Conservation (phyloP, 2,113 vertebrate species). For the Xenotilapia leptura region DNA sequence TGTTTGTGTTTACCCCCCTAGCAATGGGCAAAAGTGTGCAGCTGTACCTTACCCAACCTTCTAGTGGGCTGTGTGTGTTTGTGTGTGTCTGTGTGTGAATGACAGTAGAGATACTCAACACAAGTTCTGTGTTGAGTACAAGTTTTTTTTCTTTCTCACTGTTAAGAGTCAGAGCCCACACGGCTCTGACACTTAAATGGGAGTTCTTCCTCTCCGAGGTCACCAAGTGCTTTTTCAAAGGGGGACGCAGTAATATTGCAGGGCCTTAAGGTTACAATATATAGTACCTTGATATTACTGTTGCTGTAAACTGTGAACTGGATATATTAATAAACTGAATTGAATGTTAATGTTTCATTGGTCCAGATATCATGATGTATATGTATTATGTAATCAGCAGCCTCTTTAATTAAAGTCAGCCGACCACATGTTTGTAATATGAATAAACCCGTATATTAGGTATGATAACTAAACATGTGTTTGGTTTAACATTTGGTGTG, state of each 20-base stretch:
- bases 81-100: not conserved
- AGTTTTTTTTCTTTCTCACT: not conserved
- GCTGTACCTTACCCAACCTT: slow-evolving; percentile 16
- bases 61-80: not conserved
- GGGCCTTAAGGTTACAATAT: not conserved
- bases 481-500: not conserved
- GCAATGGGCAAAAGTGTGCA: slow-evolving; percentile 28
- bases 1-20: slow-evolving; percentile 48
- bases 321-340: not conserved
- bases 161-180: not conserved
- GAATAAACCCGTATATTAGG: not conserved
- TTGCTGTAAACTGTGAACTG: not conserved
- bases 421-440: not conserved
- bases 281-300: not conserved
- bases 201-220: not conserved
- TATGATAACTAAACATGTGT: not conserved
- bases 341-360: not conserved
- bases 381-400: not conserved
- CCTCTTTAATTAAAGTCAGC: not conserved
- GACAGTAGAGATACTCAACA: not conserved
- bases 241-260: not conserved
- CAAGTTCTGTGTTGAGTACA: not conserved
- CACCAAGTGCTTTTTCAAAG: not conserved
- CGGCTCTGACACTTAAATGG: not conserved
- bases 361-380: not conserved